Evolutionary conservation across 2,113 vertebrate genomes (phyloP).

Genomic region (Sitta europaea): DNA sequence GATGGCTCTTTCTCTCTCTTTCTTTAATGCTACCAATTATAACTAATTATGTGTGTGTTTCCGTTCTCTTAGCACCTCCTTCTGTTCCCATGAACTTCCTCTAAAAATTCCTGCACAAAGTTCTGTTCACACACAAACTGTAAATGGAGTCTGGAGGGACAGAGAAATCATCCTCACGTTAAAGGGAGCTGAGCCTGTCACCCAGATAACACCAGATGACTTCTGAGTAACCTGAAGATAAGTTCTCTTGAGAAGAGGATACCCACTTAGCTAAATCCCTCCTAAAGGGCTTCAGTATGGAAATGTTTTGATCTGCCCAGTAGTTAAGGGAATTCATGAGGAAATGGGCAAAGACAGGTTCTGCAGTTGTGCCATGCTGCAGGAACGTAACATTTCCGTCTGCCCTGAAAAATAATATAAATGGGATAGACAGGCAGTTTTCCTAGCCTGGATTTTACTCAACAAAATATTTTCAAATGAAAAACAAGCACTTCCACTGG

Average conservation of each 20-base stretch:
- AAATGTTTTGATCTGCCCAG: neutral
- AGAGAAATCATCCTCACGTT: neutral
- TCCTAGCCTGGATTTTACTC: conserved; percentile 28
- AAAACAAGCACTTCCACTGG: conserved; percentile 34
- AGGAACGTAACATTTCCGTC: conserved; percentile 22
- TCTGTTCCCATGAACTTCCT: rapidly evolving
- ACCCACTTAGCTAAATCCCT: neutral
- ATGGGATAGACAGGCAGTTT: conserved; percentile 9
- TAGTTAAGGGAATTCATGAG: neutral
- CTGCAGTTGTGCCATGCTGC: neutral
- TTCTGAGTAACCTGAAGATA: neutral
- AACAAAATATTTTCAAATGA: conserved; percentile 24
- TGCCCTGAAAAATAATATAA: conserved; percentile 33
- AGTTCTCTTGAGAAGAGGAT: neutral
- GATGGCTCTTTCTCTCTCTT: neutral
- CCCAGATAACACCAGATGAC: neutral
- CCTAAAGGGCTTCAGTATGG: neutral
- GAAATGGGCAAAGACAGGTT: neutral
- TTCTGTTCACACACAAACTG: neutral
- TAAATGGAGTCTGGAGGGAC: neutral
- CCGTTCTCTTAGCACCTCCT: neutral
- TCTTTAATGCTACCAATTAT: neutral
- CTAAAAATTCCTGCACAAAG: neutral
- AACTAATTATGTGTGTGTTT: neutral
- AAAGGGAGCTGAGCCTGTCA: neutral